Percentiles rank a stretch among this genome's conserved stretches.
phyloP scores from a whole-genome alignment of 1,140 invertebrate genomes.

The Aricia agestis region DNA sequence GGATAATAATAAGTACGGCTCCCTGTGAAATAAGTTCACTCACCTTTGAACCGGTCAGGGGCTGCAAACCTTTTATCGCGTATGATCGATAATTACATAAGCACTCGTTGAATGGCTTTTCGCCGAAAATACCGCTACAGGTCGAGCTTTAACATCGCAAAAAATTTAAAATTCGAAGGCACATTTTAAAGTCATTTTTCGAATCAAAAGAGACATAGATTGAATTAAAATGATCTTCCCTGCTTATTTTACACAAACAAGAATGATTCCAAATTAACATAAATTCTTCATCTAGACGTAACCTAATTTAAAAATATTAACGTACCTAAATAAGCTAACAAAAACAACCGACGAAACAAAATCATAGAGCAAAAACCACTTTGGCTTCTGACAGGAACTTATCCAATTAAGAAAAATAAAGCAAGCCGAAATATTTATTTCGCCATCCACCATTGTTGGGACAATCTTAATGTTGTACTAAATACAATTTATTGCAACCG shows the following conservation, averaged over 20 bases:
- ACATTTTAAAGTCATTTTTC: neutral
- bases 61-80: neutral
- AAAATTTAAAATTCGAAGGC: neutral
- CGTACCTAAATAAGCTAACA: too few relatives aligned
- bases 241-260: too few relatives aligned
- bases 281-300: too few relatives aligned
- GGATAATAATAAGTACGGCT: neutral
- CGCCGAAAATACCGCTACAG: neutral
- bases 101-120: neutral
- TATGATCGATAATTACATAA: constrained; percentile 3
- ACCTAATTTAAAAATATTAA: too few relatives aligned
- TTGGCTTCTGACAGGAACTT: neutral
- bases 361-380: too few relatives aligned
- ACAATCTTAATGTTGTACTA: constrained; percentile 6
- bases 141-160: neutral
- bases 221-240: neutral
- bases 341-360: too few relatives aligned
- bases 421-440: neutral
- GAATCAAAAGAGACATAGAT: neutral
- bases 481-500: constrained; percentile 3
- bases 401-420: neutral
- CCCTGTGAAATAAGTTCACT: neutral
- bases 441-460: neutral
- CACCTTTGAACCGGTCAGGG: neutral
- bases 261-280: too few relatives aligned